A percentile compares a stretch with the other conserved stretches of the same genome.
Conservation (phyloP, 2,888 invertebrate genomes). For the Glyphotaelius pellucidus region DNA sequence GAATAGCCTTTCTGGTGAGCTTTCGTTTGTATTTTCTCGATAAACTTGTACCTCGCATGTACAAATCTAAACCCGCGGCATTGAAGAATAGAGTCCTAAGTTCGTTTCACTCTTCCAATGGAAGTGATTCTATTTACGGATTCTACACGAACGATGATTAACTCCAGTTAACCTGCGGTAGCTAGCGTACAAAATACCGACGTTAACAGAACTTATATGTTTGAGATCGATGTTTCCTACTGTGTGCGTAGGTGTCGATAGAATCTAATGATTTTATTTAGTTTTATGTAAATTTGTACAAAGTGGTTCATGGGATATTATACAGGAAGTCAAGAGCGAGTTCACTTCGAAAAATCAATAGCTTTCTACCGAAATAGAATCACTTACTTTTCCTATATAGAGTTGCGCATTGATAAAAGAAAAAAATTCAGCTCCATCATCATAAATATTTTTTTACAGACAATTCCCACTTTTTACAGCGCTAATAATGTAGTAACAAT, state of each 20-base stretch:
- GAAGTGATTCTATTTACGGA: background rate
- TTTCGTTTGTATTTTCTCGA: background rate
- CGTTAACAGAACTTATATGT: background rate
- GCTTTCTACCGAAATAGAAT: slow-evolving; percentile 3
- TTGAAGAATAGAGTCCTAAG: background rate
- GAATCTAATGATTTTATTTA: background rate
- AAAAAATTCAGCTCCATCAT: background rate
- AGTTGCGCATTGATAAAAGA: background rate
- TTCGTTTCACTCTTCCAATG: background rate
- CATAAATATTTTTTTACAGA: background rate
- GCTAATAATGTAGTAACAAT: background rate
- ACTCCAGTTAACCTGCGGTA: background rate
- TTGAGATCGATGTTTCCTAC: background rate
- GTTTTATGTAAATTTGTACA: background rate
- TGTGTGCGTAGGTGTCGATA: background rate
- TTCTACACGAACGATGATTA: background rate
- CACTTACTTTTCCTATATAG: background rate
- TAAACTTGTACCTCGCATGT: background rate
- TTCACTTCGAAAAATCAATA: background rate
- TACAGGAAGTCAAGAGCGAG: background rate
- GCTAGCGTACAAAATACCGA: background rate
- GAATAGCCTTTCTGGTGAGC: too few relatives aligned
- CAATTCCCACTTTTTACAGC: background rate
- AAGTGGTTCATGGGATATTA: background rate
- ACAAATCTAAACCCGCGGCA: background rate